These are phyloP conservation scores for Oeneis ivallda DNA, from an alignment of 2,888 invertebrate genomes.

Conservation along the genomic window DNA sequence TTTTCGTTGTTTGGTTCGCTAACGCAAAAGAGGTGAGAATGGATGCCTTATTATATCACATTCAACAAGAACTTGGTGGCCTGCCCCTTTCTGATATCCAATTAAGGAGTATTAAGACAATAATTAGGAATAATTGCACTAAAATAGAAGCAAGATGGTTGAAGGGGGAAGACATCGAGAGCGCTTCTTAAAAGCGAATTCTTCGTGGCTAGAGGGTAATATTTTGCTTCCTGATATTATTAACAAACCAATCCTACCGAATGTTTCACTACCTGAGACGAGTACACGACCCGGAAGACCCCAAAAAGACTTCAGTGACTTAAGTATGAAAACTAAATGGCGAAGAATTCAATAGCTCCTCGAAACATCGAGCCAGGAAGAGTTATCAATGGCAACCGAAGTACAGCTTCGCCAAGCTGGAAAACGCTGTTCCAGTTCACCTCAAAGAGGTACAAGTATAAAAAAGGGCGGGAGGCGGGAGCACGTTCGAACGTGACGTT, in stretches of 20 bases:
- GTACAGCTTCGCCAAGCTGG: background rate
- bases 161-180: no score
- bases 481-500: no score
- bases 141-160: no score
- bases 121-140: no score
- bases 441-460: background rate
- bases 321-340: background rate
- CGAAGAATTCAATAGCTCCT: slow-evolving; percentile 1
- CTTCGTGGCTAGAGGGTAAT: no score
- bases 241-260: background rate
- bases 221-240: slow-evolving; percentile 2
- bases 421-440: background rate
- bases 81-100: no score
- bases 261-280: background rate
- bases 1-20: no score
- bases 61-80: no score
- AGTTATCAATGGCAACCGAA: background rate
- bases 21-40: no score
- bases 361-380: background rate
- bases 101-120: no score
- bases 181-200: no score
- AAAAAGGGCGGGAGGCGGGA: background rate
- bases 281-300: background rate
- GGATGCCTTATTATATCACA: no score
- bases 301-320: background rate